phyloP scores from a whole-genome alignment of 2,113 vertebrate species.

The Lethenteron camtschaticum region DNA sequence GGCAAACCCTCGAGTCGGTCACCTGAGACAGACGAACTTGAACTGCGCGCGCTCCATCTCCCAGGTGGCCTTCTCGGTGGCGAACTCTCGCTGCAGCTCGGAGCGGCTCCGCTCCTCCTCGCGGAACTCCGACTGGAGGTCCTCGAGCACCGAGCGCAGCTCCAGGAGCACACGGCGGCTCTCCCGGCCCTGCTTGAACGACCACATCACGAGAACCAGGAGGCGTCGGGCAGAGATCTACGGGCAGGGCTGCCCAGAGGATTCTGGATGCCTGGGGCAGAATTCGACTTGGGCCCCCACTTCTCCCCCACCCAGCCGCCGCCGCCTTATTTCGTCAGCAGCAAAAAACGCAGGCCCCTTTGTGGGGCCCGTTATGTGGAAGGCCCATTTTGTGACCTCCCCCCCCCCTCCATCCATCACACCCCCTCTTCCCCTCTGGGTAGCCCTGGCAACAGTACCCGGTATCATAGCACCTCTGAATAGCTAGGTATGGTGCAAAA shows the following conservation, averaged over 20 bases:
- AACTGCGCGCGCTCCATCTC: conserved; percentile 58
- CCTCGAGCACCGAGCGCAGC: conserved; percentile 53
- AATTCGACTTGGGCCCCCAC: no score
- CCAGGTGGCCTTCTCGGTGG: conserved; percentile 67
- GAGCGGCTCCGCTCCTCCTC: conserved; percentile 43
- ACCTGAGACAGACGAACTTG: conserved; percentile 61
- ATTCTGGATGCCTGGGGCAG: conserved; percentile 12
- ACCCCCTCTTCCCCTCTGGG: neutral
- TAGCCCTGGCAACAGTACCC: neutral
- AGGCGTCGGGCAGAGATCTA: neutral
- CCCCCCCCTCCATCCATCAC: neutral
- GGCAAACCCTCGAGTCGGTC: neutral
- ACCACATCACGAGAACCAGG: neutral
- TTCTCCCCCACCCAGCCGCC: neutral
- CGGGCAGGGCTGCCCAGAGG: conserved; percentile 10
- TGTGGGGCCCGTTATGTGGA: neutral
- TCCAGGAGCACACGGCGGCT: conserved; percentile 46
- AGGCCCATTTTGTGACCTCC: no score
- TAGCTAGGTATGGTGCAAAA: no score
- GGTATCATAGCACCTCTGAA: no score
- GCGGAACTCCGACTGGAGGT: conserved; percentile 47
- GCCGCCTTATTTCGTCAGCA: neutral
- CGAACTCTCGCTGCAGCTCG: conserved; percentile 54
- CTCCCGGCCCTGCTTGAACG: conserved; percentile 34
- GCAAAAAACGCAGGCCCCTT: neutral